Evolutionary conservation across 2,797 vertebrate genomes (phyloP).

Genomic region (Mycteria americana): DNA sequence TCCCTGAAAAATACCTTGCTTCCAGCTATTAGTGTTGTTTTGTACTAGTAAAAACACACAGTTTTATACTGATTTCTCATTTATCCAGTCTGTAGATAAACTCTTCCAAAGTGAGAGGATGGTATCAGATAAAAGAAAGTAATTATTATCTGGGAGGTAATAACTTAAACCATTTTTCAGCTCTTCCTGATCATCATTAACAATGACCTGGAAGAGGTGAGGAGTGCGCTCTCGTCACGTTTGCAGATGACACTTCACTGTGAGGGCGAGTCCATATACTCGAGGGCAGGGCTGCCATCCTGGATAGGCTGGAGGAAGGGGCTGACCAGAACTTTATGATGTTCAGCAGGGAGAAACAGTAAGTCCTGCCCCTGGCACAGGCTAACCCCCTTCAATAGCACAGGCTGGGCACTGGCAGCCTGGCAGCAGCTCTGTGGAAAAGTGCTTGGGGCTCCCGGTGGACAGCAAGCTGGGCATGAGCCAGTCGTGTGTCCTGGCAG

Average conservation of each 20-base stretch:
- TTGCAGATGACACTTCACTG: neutral
- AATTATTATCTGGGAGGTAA: neutral
- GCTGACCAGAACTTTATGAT: neutral
- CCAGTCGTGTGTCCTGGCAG: neutral
- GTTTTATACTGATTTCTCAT: neutral
- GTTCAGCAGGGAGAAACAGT: neutral
- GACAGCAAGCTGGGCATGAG: neutral
- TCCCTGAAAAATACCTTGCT: neutral
- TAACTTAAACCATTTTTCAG: neutral
- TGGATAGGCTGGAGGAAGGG: neutral
- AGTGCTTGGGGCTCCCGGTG: neutral
- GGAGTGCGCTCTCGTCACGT: rapidly evolving
- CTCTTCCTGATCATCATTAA: neutral
- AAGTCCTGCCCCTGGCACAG: neutral
- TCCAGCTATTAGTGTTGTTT: neutral
- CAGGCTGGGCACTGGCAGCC: neutral
- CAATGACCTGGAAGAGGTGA: neutral
- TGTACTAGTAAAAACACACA: neutral
- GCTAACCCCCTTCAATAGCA: neutral
- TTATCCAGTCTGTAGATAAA: neutral
- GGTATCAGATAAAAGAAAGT: neutral
- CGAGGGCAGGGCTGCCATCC: rapidly evolving
- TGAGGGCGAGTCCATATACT: neutral
- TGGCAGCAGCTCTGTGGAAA: neutral
- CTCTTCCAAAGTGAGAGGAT: neutral